Evolutionary conservation across 2,113 vertebrate species (phyloP).

Genomic region (Plectropomus leopardus): DNA sequence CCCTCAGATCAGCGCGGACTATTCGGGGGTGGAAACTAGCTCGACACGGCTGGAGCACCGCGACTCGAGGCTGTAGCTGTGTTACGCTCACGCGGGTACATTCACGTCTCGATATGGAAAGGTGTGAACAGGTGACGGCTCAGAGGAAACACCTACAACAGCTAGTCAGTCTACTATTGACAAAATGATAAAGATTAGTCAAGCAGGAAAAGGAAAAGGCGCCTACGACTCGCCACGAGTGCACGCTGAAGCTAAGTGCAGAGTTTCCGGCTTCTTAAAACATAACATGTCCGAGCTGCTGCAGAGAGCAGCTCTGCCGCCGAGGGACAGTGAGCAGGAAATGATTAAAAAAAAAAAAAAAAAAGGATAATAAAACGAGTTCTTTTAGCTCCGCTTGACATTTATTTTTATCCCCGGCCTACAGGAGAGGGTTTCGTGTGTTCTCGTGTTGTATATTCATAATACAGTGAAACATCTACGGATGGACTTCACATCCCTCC

Average conservation of each 20-base stretch:
- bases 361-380: constrained; percentile 20
- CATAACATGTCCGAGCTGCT: constrained; percentile 16
- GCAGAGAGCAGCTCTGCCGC: neutral
- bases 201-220: constrained; percentile 44
- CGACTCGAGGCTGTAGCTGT: constrained; percentile 19
- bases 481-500: constrained; percentile 11
- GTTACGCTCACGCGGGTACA: constrained; percentile 22
- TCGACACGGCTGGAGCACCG: constrained; percentile 5
- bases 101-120: constrained; percentile 29
- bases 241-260: constrained; percentile 27
- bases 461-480: constrained; percentile 47
- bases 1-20: constrained; percentile 24
- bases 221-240: constrained; percentile 15
- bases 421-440: constrained; percentile 33
- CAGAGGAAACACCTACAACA: constrained; percentile 16
- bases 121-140: constrained; percentile 8
- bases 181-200: constrained; percentile 35
- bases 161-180: constrained; percentile 12
- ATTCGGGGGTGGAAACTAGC: constrained; percentile 14
- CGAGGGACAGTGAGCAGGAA: constrained; percentile 12
- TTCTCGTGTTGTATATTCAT: constrained; percentile 55
- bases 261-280: constrained; percentile 27
- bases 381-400: constrained; percentile 42
- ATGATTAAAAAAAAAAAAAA: constrained; percentile 16
- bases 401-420: constrained; percentile 41